Conservation (phyloP, 2,797 vertebrate genomes). For the Prunella strophiata region DNA sequence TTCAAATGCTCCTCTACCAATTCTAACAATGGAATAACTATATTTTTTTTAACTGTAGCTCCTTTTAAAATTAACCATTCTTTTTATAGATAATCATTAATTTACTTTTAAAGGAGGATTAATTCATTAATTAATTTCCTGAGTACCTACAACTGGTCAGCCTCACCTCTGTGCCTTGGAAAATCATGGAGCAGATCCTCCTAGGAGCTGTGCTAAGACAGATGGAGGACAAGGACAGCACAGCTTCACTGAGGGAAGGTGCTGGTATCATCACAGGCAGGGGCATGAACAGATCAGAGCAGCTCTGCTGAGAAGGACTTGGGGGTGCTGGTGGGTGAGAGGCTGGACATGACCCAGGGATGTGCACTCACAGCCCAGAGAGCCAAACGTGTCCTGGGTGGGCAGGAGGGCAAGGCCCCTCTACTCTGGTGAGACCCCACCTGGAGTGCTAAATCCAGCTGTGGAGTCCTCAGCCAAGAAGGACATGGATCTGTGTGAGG, state of each 20-base stretch:
- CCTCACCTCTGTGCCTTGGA: neutral
- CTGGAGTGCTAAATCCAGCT: neutral
- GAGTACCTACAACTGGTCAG: neutral
- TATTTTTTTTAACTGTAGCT: neutral
- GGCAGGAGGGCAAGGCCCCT: fast-evolving
- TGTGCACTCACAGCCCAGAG: neutral
- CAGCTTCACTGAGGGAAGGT: neutral
- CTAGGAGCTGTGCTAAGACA: neutral
- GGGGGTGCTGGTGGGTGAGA: neutral
- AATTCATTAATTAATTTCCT: neutral
- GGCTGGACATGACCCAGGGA: neutral
- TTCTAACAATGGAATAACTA: neutral
- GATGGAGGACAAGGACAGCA: neutral
- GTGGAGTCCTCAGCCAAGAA: neutral
- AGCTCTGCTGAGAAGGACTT: neutral
- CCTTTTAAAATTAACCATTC: neutral
- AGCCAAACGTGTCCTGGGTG: fast-evolving
- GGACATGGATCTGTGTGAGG: fast-evolving
- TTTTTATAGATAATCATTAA: neutral
- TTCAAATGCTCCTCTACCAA: neutral
- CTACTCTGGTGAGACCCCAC: fast-evolving
- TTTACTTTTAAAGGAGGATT: neutral
- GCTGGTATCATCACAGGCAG: neutral
- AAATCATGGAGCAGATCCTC: neutral
- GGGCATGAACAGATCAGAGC: neutral